Evolutionary conservation across 2,113 vertebrate species (phyloP), one percentile per base, ranked within the genome.

Genomic region (Puntigrus tetrazona): DNA sequence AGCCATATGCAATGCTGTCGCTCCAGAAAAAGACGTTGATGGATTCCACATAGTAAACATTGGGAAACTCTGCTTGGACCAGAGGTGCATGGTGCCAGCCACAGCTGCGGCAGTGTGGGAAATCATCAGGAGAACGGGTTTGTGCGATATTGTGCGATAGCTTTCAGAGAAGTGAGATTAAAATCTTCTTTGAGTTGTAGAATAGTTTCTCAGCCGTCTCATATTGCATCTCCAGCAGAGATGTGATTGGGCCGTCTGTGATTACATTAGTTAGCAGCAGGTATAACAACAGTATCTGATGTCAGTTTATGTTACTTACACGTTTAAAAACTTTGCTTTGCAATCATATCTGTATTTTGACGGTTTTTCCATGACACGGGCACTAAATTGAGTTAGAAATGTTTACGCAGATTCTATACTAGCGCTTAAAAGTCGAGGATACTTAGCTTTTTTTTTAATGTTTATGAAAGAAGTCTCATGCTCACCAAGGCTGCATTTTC

Each of bases 91-190:
- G 75, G 92, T 98, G 81, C 97, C 97, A 50, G 96, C 97, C 47
- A 97, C 97, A 1, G 96, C 96, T 36, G 94, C 95, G 63, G 97
- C 96, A 0, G 96, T 98, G 7, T 98, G 97, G 97, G 97, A 98
- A 85, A 97, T 98, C 34, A 96, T 98, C 20, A 94, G 91, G 88
- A 92, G 96, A 86, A 94, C 94, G 79, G 97, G 97, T 97, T 63
- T 81, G 27, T n/a, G n/a, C n/a, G n/a, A n/a, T n/a, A n/a, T n/a
- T n/a, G n/a, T n/a, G n/a, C n/a, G 20, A 41, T 27, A 47, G 7
- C 8, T 27, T 57, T 69, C 22, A 50, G 5, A 43, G 7, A 52
- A 63, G 6, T 78, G 55, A 34, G 8, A 83, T 47, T n/a, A 45
- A 38, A 14, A 52, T 52, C n/a, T 31, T 52, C 73, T 29, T 76